phyloP scores from a whole-genome alignment of 1,140 invertebrate genomes.

The Calephelis virginiensis region DNA sequence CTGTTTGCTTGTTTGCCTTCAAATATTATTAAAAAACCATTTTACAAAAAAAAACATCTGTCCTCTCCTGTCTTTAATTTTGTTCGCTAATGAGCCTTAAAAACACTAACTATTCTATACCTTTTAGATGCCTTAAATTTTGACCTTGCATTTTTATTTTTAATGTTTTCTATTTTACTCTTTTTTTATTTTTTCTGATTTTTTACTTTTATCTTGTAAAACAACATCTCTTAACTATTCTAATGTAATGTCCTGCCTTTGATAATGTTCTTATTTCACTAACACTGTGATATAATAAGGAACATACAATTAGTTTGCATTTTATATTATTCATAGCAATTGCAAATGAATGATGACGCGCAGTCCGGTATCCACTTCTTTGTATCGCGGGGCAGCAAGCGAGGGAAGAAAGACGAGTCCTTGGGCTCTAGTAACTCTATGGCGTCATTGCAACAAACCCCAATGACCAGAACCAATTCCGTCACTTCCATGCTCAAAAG shows the following conservation, averaged over 20 bases:
- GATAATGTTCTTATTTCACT: neutral
- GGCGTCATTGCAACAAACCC: slow-evolving; percentile 77
- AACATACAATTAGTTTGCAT: slow-evolving; percentile 22
- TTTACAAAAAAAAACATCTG: too few relatives aligned
- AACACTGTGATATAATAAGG: neutral
- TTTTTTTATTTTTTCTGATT: too few relatives aligned
- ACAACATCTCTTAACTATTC: too few relatives aligned
- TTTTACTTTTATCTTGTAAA: too few relatives aligned
- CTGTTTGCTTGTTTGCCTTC: too few relatives aligned
- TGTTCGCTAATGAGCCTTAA: too few relatives aligned
- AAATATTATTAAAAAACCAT: too few relatives aligned
- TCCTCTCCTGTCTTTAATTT: too few relatives aligned
- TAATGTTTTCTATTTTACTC: too few relatives aligned
- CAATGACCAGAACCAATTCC: slow-evolving; percentile 84
- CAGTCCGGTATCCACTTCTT: slow-evolving; percentile 86
- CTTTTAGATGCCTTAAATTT: too few relatives aligned
- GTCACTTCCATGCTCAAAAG: slow-evolving; percentile 87
- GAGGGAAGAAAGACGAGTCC: slow-evolving; percentile 64
- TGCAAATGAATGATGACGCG: slow-evolving; percentile 82
- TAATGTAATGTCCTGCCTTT: neutral
- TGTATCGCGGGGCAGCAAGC: slow-evolving; percentile 76
- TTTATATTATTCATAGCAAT: slow-evolving; percentile 50
- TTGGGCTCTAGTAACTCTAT: slow-evolving; percentile 75
- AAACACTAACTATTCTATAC: too few relatives aligned
- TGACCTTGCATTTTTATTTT: too few relatives aligned